Base-by-base conservation (phyloP, 2,113 vertebrate species). In the Esox niger region DNA sequence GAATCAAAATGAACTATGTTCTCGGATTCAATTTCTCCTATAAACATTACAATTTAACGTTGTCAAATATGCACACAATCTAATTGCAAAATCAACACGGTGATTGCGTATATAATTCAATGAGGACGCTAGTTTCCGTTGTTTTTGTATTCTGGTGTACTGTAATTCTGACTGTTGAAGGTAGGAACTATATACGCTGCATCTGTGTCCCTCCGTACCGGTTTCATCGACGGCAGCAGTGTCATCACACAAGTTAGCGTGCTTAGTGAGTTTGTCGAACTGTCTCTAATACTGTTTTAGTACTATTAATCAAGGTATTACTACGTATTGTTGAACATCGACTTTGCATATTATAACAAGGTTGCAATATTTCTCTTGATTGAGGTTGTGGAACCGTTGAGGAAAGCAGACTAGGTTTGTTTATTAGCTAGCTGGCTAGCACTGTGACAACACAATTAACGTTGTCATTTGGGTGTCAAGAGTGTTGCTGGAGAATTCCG, bases 161-260 rank as follows among this genome's bases (percentile, higher is more conserved):
- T n/a, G n/a, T n/a, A 59, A 21, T 20, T 4, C 11, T 6, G 17
- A 30, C 29, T 6, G 6, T 15, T 3, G 27, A 6, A 27, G 0
- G 32, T 54, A 58, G 89, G 90, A 91, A 91, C 89, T 27, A 25
- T 17, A 8, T 33, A 2, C 4, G n/a, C 17, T 4, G 75, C 68
- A 61, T 3, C 68, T 1, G 62, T 78, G 85, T 84, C 55, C 78
- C 26, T 30, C 73, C 86, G 87, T 84, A 70, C 61, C 0, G 5
- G 62, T 82, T 89, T 86, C 32, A 65, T 33, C 3, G 63, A 56
- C 33, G n/a, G 71, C 56, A 64, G 66, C 0, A 30, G 33, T 86
- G 84, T 84, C 84, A 77, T 87, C 84, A 86, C 83, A 46, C 74
- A 9, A 3, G 47, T 74, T 80, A 81, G 32, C 56, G n/a, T 20